phyloP scores from a whole-genome alignment of 2,797 vertebrate genomes.

The Alectoris magna region DNA sequence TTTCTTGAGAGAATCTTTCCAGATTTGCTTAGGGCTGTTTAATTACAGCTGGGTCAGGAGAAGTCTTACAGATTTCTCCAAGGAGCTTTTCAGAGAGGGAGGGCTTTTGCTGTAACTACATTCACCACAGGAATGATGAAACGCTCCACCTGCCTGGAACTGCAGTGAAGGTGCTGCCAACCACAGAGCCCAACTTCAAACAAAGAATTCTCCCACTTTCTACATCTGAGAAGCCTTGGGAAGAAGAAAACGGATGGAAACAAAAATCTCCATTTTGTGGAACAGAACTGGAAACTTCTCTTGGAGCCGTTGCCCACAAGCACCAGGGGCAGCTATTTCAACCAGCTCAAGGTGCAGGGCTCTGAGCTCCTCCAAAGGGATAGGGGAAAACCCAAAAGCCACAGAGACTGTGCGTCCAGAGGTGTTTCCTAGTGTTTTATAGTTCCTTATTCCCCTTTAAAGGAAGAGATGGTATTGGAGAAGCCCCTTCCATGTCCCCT shows the following conservation, averaged over 20 bases:
- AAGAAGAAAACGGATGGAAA: not conserved
- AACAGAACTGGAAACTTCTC: not conserved
- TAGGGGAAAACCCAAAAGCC: constrained; percentile 79
- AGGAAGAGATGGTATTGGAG: constrained; percentile 93
- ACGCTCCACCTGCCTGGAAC: not conserved
- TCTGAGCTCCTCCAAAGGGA: not conserved
- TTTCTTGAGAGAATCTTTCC: not conserved
- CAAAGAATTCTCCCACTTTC: not conserved
- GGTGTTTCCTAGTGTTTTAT: constrained; percentile 72
- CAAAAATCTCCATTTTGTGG: not conserved
- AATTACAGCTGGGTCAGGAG: not conserved
- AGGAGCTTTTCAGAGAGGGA: not conserved
- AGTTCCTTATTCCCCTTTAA: constrained; percentile 94
- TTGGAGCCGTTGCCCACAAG: not conserved
- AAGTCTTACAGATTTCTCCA: not conserved
- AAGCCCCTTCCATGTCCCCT: constrained; percentile 86
- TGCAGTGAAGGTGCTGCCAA: not conserved
- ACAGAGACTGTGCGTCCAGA: constrained; percentile 65
- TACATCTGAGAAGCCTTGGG: not conserved
- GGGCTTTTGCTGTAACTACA: not conserved
- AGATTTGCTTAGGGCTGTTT: not conserved
- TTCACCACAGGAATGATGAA: rapidly evolving
- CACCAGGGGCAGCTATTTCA: rapidly evolving
- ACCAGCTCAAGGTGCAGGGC: not conserved
- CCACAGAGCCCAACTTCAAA: not conserved